These are phyloP conservation scores for Samia ricini DNA, from an alignment of 1,140 invertebrate genomes.

Conservation along the genomic window DNA sequence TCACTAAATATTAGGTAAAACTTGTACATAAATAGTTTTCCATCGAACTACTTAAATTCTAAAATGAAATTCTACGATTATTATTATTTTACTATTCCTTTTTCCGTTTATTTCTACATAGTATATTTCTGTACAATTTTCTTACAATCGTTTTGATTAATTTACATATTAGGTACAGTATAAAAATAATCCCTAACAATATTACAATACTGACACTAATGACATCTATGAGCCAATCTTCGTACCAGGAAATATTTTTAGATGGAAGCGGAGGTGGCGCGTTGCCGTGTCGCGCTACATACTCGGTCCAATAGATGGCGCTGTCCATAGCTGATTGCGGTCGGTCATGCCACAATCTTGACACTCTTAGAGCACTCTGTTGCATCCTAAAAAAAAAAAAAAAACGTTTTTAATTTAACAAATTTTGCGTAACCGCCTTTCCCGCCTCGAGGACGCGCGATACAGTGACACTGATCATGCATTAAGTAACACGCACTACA, in stretches of 20 bases:
- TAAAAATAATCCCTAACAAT: constrained; percentile 22
- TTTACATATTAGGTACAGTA: constrained; percentile 27
- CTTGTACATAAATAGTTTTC: too few relatives aligned
- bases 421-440: neutral
- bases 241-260: constrained; percentile 40
- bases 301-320: constrained; percentile 78
- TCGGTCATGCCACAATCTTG: constrained; percentile 64
- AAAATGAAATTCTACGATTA: too few relatives aligned
- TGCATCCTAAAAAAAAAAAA: constrained; percentile 57
- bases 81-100: too few relatives aligned
- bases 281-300: constrained; percentile 64
- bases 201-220: constrained; percentile 31
- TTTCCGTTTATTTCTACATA: neutral
- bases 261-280: constrained; percentile 42
- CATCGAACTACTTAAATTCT: too few relatives aligned
- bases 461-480: too few relatives aligned
- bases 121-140: constrained; percentile 12
- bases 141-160: constrained; percentile 12
- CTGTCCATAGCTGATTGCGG: constrained; percentile 66
- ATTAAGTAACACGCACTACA: neutral
- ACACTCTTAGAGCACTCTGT: constrained; percentile 58
- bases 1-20: too few relatives aligned
- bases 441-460: too few relatives aligned
- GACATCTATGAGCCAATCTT: constrained; percentile 54
- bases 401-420: neutral